phyloP scores from a whole-genome alignment of 2,797 vertebrate species.

The Fringilla coelebs region DNA sequence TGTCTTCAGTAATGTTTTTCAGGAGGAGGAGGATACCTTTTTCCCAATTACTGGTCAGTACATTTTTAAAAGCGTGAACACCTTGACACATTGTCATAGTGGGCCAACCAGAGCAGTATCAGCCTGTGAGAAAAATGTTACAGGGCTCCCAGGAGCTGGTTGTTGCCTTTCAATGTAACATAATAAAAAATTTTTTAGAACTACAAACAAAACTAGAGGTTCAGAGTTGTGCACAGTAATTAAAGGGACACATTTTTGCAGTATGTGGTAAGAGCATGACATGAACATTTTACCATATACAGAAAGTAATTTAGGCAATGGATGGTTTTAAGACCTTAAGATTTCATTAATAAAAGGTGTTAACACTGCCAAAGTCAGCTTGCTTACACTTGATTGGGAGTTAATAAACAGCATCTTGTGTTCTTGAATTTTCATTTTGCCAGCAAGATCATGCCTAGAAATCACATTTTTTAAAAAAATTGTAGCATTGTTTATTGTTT shows the following conservation, averaged over 20 bases:
- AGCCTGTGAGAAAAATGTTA: neutral
- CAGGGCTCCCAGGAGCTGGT: neutral
- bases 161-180: neutral
- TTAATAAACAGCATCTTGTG: neutral
- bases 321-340: neutral
- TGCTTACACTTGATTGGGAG: neutral
- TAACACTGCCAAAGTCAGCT: neutral
- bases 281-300: neutral
- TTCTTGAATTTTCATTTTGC: neutral
- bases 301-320: neutral
- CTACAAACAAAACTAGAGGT: neutral
- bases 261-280: neutral
- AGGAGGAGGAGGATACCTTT: neutral
- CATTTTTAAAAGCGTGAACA: neutral
- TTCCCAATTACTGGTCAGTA: neutral
- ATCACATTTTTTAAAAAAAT: neutral
- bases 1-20: neutral
- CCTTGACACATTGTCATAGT: neutral
- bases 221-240: neutral
- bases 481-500: neutral
- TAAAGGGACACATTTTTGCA: neutral
- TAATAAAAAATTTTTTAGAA: neutral
- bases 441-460: neutral
- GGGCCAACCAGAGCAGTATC: neutral
- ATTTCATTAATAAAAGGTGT: neutral